A percentile compares a stretch with the other conserved stretches of the same genome.
phyloP scores from a whole-genome alignment of 1,140 invertebrate genomes.

The Cydia pomonella region DNA sequence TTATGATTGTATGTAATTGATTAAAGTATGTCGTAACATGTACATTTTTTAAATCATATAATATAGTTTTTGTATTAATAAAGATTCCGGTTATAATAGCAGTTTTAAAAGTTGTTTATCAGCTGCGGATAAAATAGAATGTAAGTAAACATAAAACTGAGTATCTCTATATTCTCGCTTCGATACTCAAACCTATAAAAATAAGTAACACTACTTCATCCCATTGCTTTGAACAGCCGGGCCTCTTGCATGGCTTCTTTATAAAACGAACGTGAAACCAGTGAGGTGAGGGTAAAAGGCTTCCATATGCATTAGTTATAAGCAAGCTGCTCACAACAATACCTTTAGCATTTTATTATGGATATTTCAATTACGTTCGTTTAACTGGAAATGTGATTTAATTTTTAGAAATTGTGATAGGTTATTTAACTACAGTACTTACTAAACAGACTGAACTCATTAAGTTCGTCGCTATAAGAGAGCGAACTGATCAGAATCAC shows the following conservation, averaged over 20 bases:
- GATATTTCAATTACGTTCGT: slow-evolving; percentile 9
- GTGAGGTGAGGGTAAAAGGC: slow-evolving; percentile 41
- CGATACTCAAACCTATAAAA: slow-evolving; percentile 11
- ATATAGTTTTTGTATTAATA: too few relatives aligned
- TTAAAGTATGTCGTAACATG: too few relatives aligned
- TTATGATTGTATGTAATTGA: too few relatives aligned
- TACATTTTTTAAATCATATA: too few relatives aligned
- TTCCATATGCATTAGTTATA: slow-evolving; percentile 44
- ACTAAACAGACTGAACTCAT: too few relatives aligned
- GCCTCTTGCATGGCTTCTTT: slow-evolving; percentile 46
- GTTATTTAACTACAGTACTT: neutral
- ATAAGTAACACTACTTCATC: slow-evolving; percentile 15
- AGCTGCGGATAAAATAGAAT: too few relatives aligned
- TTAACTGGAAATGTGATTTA: neutral
- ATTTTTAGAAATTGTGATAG: neutral
- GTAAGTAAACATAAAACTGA: too few relatives aligned
- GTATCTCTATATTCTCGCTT: neutral
- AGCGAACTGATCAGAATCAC: neutral
- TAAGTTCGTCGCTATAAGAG: neutral
- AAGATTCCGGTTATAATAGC: too few relatives aligned
- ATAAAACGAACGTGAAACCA: slow-evolving; percentile 44
- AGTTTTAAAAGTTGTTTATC: too few relatives aligned
- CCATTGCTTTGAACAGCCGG: slow-evolving; percentile 22
- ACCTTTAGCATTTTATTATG: slow-evolving; percentile 44
- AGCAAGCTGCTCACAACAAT: slow-evolving; percentile 3